Base-by-base conservation (phyloP, 2,797 vertebrate species). In the Sciurus carolinensis region DNA sequence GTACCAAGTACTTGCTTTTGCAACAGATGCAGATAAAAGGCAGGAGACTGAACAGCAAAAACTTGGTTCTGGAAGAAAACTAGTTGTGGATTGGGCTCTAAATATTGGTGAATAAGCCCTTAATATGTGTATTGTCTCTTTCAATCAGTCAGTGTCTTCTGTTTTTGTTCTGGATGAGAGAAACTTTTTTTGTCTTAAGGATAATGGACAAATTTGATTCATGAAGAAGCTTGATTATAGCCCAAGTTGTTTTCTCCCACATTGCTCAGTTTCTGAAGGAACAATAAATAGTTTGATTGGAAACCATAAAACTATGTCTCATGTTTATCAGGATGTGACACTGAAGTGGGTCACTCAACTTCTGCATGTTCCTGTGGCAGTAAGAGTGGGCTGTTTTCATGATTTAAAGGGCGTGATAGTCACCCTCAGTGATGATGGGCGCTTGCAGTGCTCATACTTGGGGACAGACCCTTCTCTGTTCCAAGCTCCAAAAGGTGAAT, bases 1-100 rank as follows among this genome's bases (percentile, higher is more conserved):
- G 99, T 99, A 98, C 90, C 99, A 99, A 98, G 99, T 99, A n/a
- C 98, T 99, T 97, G 99, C 99, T n/a, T 99, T 99, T 98, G 99
- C 99, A 0, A 99, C 99, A n/a, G 99, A 99, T 81, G 99, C 99
- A 84, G 99, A 99, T 98, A 99, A 97, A 97, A 99, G 98, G 95
- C 99, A 99, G 97, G 99, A 99, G 97, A 97, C 98, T 0, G 99
- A 99, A 59, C 98, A 99, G 93, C 99, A 99, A 79, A 99, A 99
- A 95, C 99, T 99, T 97, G 98, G 98, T 14, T 99, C 99, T 98
- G 99, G 99, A 97, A 99, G 99, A 98, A 99, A 98, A 96, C 98
- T 99, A 97, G 98, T 33, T 98, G 99, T 99, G 39, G 39, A 39
- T 39, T 39, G 39, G 39, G 39, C 39, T 39, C 39, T 39, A 39